Base-by-base conservation (phyloP, 2,888 invertebrate genomes). In the Eurytoma californica region DNA sequence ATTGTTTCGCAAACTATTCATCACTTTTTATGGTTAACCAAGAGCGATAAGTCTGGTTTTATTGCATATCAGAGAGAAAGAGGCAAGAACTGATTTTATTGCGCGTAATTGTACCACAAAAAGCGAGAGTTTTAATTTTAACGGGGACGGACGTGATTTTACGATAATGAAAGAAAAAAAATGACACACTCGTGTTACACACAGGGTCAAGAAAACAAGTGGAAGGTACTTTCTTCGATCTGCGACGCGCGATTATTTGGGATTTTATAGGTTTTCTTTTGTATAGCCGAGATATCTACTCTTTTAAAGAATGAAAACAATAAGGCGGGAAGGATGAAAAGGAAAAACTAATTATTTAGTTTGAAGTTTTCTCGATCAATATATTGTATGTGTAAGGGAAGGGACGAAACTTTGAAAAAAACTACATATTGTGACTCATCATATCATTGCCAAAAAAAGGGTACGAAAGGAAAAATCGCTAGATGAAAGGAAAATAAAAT, bases 181-280 rank as follows among this genome's bases (percentile, higher is more conserved):
- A 74, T 57, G 78, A 82, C 75, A 81, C 80, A 82, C 53, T 80
- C 70, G 18, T 39, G 18, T 20, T 39, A 63, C 63, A 82, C 76
- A 77, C 82, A 79, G 72, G 83, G 63, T 77, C 67, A 70, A 58
- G 69, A 58, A 73, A 79, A 65, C 51, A 51, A 49, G n/a, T 70
- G 49, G 55, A 85, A 85, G 86, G 85, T 84, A 84, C 58, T 75
- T 73, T 72, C 39, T 78, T 82, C 83, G 82, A 85, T 82, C 81
- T 85, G 84, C 81, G 85, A 65, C 47, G 60, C 70, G 80, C 72
- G 77, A 80, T 87, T 86, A 87, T 89, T 88, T 88, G 88, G 88
- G 87, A 86, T 89, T 89, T 90, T 90, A 90, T 89, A 88, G 89
- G 90, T 87, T 88, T 89, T 86, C 88, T 90, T 90, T 80, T 80